These are phyloP conservation scores for Phalanger gymnotis DNA, from an alignment of 2,797 vertebrate genomes.

Conservation along the genomic window DNA sequence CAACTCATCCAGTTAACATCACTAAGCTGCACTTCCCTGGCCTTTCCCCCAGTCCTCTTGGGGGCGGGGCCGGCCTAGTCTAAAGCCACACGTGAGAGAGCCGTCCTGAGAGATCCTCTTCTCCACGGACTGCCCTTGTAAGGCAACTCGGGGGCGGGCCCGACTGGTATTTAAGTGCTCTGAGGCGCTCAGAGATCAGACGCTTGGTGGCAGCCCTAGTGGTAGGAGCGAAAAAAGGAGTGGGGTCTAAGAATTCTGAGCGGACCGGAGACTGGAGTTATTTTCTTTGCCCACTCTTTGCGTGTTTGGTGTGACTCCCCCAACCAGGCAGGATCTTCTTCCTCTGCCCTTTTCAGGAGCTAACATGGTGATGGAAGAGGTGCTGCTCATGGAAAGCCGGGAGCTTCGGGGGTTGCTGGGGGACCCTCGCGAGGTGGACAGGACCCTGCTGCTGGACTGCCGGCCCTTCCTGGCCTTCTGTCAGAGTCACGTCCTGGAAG, in stretches of 20 bases:
- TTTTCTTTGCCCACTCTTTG: neutral
- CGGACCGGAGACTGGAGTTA: neutral
- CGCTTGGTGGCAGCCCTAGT: neutral
- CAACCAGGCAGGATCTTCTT: neutral
- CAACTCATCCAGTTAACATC: neutral
- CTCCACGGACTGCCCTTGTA: constrained; percentile 61
- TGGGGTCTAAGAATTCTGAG: neutral
- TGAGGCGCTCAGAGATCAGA: neutral
- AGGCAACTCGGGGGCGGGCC: constrained; percentile 63
- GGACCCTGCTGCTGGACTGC: constrained; percentile 89
- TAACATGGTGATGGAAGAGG: constrained; percentile 72
- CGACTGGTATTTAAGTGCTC: constrained; percentile 65
- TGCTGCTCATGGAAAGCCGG: constrained; percentile 62
- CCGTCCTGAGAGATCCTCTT: constrained; percentile 52
- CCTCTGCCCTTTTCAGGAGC: neutral
- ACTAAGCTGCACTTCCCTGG: neutral
- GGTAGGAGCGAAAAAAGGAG: neutral
- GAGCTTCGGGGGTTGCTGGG: constrained; percentile 73
- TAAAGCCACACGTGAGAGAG: constrained; percentile 22
- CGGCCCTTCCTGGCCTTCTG: constrained; percentile 91
- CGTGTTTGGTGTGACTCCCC: neutral
- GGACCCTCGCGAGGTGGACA: constrained; percentile 75
- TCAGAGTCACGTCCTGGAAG: constrained; percentile 85
- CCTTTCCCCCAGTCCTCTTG: neutral
- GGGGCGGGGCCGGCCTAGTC: neutral